A percentile compares a stretch with the other conserved stretches of the same genome.
phyloP scores from a whole-genome alignment of 2,888 invertebrate species.

The Dicyrtoma fusca region DNA sequence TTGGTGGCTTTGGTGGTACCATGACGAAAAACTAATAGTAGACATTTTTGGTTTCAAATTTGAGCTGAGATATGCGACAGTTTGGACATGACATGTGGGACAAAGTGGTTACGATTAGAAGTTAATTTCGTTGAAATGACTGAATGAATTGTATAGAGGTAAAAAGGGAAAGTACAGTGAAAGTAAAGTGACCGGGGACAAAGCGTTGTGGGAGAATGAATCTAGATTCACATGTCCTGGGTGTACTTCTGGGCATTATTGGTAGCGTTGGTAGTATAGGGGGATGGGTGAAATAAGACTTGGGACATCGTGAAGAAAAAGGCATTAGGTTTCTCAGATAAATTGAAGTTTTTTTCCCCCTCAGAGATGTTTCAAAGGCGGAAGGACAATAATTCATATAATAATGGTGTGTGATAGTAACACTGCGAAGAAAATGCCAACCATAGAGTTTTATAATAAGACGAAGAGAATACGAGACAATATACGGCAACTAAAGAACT shows the following conservation, averaged over 20 bases:
- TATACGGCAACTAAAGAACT: conserved; percentile 4
- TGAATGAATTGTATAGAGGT: neutral
- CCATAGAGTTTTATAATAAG: conserved; percentile 32
- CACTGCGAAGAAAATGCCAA: conserved; percentile 51
- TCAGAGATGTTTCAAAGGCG: conserved; percentile 17
- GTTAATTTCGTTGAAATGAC: too few relatives aligned
- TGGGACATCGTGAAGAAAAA: conserved; percentile 20
- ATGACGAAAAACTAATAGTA: too few relatives aligned
- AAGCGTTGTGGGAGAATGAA: neutral
- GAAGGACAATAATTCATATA: conserved; percentile 19
- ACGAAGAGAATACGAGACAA: neutral
- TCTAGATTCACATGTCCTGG: too few relatives aligned
- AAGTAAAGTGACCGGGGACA: neutral
- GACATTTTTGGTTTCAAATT: too few relatives aligned
- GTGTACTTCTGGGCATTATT: neutral
- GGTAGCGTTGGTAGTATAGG: neutral
- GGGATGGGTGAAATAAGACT: conserved; percentile 2
- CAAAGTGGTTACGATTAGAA: too few relatives aligned
- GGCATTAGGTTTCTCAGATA: conserved; percentile 26
- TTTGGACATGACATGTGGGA: too few relatives aligned
- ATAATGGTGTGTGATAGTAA: conserved; percentile 48
- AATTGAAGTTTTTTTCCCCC: conserved; percentile 22
- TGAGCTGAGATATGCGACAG: too few relatives aligned
- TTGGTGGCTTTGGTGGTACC: too few relatives aligned
- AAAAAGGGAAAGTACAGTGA: neutral